Evolutionary conservation across 2,113 vertebrate species (phyloP), one percentile per base, ranked within the genome.

Genomic region (Megaptera novaeangliae): DNA sequence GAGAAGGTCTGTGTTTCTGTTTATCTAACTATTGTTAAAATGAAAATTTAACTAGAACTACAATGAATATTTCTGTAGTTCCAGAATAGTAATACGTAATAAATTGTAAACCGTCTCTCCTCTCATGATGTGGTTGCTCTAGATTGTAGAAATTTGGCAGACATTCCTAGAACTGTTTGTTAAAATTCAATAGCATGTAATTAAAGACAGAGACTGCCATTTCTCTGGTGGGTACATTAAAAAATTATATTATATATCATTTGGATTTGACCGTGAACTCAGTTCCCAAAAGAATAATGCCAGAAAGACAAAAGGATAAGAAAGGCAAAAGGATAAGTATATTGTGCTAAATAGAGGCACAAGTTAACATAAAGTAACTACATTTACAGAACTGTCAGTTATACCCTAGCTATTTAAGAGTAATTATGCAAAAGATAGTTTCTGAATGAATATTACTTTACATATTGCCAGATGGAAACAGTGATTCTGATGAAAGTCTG

Each of bases 171-270:
- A 97, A 86, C 88, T 80, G 55, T 96, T 98, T 97, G 96, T 98
- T 96, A 96, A 96, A 98, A 97, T 98, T 97, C 92, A 98, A 17
- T 91, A 95, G 90, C 66, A 57, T 94, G 68, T 96, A 97, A 91
- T 97, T 97, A 97, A 98, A 96, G 90, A 82, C 41, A 95, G 84
- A 80, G 46, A 88, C 80, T 97, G 74, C 69, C 72, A 91, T 95
- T 97, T 97, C 49, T 52, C 84, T 97, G 18, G 94, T 96, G 96
- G 46, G 31, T 91, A 86, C 84, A 80, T 96, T 96, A 96, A 96
- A 95, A 98, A 97, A 91, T 96, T 96, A 44, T 91, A 91, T 89
- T 88, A 87, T 78, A 10, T 92, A 61, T 88, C 85, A 69, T 96
- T 96, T 97, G 91, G 77, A 96, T 88, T 91, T 97, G 95, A 97